phyloP scores from a whole-genome alignment of 2,888 invertebrate genomes.

The Coelinius sp. region DNA sequence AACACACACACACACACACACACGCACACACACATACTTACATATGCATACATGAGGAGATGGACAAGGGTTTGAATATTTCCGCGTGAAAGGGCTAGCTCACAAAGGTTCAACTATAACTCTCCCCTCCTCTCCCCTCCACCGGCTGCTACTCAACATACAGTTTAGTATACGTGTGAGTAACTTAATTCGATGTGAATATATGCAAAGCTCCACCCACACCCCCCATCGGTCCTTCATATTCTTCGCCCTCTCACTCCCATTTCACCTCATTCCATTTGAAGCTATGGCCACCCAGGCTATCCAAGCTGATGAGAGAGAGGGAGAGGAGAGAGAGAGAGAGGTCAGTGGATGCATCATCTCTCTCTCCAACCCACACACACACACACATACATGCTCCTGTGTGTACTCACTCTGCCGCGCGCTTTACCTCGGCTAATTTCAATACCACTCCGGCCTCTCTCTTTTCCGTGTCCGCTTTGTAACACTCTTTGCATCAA shows the following conservation, averaged over 20 bases:
- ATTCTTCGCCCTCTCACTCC: conserved; percentile 20
- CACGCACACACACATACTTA: conserved; percentile 10
- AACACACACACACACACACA: conserved; percentile 16
- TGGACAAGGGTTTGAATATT: conserved; percentile 69
- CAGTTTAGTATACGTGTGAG: conserved; percentile 54
- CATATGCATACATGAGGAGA: conserved; percentile 47
- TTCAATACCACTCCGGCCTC: conserved; percentile 61
- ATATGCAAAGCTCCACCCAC: conserved; percentile 58
- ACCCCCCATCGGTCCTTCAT: conserved; percentile 19
- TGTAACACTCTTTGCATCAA: conserved; percentile 15
- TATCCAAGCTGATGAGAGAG: neutral
- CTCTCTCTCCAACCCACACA: conserved; percentile 15
- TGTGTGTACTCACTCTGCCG: conserved; percentile 8
- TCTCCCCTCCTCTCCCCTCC: neutral
- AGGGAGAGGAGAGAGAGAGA: no score
- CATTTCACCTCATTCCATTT: conserved; percentile 21
- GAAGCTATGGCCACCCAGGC: conserved; percentile 24
- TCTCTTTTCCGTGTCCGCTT: conserved; percentile 29
- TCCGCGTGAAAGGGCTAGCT: conserved; percentile 74
- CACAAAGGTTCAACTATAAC: conserved; percentile 59
- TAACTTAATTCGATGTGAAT: conserved; percentile 68
- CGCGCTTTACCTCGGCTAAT: conserved; percentile 59
- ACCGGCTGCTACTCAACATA: neutral
- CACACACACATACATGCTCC: conserved; percentile 5
- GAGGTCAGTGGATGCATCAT: no score